These are phyloP conservation scores for Anniella stebbinsi DNA, from an alignment of 2,797 vertebrate genomes.

Conservation along the genomic window DNA sequence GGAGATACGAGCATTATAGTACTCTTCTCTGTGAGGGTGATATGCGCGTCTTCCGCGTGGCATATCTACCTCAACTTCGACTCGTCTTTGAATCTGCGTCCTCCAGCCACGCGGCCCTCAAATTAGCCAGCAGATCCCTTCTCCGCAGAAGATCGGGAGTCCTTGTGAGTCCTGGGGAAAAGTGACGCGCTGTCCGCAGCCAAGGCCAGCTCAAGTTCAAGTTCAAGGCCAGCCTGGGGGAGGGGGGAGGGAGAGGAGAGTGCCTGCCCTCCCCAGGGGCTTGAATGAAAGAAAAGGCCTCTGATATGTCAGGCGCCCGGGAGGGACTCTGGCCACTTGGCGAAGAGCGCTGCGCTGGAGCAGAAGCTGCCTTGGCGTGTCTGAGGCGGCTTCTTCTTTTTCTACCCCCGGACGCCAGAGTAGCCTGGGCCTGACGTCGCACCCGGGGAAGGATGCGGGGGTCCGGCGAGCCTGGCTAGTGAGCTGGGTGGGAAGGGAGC, in stretches of 20 bases:
- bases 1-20: not conserved
- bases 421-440: no score
- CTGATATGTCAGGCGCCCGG: not conserved
- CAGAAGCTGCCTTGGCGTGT: not conserved
- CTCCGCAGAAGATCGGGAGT: not conserved
- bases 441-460: not conserved
- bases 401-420: not conserved
- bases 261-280: constrained; percentile 26
- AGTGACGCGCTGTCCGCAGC: not conserved
- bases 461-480: fast-evolving
- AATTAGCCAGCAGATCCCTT: not conserved
- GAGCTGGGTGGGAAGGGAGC: no score
- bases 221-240: constrained; percentile 77
- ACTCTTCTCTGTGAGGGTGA: no score
- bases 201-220: constrained; percentile 83
- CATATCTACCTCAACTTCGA: not conserved
- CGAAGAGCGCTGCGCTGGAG: not conserved
- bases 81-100: not conserved
- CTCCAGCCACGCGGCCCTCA: not conserved
- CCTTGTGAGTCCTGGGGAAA: constrained; percentile 61
- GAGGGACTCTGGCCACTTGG: not conserved
- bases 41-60: not conserved
- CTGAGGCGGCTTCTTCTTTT: not conserved
- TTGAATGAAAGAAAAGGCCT: not conserved
- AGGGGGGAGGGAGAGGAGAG: not conserved